Base-by-base conservation (phyloP, 2,797 vertebrate species). In the Halcyon smyrnensis region DNA sequence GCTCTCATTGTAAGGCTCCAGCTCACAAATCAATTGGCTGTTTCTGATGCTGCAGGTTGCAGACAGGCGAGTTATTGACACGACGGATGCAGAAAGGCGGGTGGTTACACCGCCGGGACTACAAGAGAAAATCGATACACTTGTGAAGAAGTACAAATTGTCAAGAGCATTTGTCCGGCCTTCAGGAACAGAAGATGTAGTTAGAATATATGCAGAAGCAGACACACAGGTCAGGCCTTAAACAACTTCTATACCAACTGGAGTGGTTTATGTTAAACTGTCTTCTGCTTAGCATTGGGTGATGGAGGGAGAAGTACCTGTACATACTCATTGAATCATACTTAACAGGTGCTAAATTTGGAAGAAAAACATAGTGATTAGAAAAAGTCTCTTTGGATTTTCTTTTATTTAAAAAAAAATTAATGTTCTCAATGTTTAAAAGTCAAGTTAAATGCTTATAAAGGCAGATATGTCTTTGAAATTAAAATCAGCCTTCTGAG, bases 201-300 rank as follows among this genome's bases (percentile, higher is more conserved):
- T 99, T 25, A 97, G 99, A 86, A 98, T 99, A 14, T 99, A 99
- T 0, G 98, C 99, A 5, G 99, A 99, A 96, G 99, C 99, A 21
- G 98, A 99, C 93, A 99, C 99, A 1, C 99, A 99, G 98, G 99
- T 99, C 87, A 98, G 98, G 68, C 18, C 75, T 46, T 34, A 24
- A 54, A 36, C 28, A 46, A 18, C 28, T n/a, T 15, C 0, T 10
- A 1, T 2, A 9, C 11, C 12, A 73, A 12, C 41, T 27, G 28
- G 6, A 25, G 54, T 62, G 62, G 15, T 32, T 59, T 28, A 24
- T 9, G 7, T 83, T 30, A 27, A 74, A 60, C n/a, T 9, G 2
- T 37, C 24, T 70, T 68, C 50, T 34, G 37, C 41, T 73, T 32
- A 15, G 64, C 25, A 11, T 0, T 6, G 14, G 43, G 5, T 23